Evolutionary conservation across 2,113 vertebrate genomes (phyloP).

Genomic region (Leucoraja erinaceus): DNA sequence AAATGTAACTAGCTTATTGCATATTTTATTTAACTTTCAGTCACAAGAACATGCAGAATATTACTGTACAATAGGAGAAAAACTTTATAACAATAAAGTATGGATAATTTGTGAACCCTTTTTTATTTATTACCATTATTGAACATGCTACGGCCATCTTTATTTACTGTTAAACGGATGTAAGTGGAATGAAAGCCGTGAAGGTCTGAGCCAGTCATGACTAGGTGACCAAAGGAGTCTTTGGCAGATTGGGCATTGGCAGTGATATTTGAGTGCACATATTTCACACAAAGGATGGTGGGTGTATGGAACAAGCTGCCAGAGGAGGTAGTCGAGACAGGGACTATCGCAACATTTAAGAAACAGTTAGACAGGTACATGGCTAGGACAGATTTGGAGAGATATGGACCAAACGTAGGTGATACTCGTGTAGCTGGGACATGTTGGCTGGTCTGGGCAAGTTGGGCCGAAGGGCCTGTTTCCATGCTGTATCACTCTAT

Average conservation of each 20-base stretch:
- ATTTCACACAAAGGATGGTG: too few relatives aligned
- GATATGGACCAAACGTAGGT: too few relatives aligned
- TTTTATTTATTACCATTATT: neutral
- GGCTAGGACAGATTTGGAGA: too few relatives aligned
- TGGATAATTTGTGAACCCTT: conserved; percentile 35
- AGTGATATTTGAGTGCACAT: neutral
- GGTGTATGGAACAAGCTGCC: too few relatives aligned
- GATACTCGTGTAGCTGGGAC: too few relatives aligned
- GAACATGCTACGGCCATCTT: neutral
- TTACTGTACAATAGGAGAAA: conserved; percentile 39
- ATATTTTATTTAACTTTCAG: conserved; percentile 38
- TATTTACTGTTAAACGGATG: neutral
- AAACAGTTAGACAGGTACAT: too few relatives aligned
- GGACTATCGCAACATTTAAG: too few relatives aligned
- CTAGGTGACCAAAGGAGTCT: neutral
- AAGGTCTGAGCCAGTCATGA: neutral
- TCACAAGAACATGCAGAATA: conserved; percentile 38
- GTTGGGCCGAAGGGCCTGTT: too few relatives aligned
- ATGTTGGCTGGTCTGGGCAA: too few relatives aligned
- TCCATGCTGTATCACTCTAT: too few relatives aligned
- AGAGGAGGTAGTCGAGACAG: too few relatives aligned
- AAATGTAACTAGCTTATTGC: conserved; percentile 38
- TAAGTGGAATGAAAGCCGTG: neutral
- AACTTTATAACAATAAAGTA: conserved; percentile 38
- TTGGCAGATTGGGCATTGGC: neutral